Conservation (phyloP, 2,888 invertebrate genomes). For the Drosophila setosimentum region DNA sequence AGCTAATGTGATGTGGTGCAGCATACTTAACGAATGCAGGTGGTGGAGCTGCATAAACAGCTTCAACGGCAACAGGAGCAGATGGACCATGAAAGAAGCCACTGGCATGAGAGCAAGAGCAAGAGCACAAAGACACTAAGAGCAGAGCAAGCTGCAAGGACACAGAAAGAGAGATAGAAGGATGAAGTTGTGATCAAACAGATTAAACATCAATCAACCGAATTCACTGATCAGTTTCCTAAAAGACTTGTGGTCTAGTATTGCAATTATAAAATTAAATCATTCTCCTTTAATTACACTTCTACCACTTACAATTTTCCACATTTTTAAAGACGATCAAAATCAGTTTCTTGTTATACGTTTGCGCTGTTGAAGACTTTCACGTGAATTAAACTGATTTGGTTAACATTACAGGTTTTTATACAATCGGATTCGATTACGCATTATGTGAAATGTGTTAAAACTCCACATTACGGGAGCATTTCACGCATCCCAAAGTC, state of each 20-base stretch:
- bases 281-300: not conserved
- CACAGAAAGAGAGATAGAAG: not conserved
- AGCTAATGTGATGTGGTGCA: slow-evolving; percentile 25
- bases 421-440: slow-evolving; percentile 47
- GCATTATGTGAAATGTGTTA: slow-evolving; percentile 45
- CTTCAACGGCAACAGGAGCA: slow-evolving; percentile 49
- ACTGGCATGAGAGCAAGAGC: slow-evolving; percentile 7
- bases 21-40: slow-evolving; percentile 46
- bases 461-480: slow-evolving; percentile 74
- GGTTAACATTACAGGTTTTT: slow-evolving; percentile 53
- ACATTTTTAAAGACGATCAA: slow-evolving; percentile 39
- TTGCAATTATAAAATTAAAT: not conserved
- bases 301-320: slow-evolving; percentile 49
- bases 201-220: not conserved
- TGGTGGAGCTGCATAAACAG: slow-evolving; percentile 44
- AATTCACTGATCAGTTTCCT: not conserved
- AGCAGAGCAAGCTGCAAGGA: slow-evolving; percentile 22
- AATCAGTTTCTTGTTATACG: slow-evolving; percentile 9
- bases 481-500: slow-evolving; percentile 53
- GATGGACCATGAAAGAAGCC: slow-evolving; percentile 38
- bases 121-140: slow-evolving; percentile 13
- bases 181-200: not conserved
- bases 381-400: slow-evolving; percentile 68
- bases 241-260: not conserved
- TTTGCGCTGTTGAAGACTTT: slow-evolving; percentile 65